Conservation (phyloP, 30 jellyfish, hydroid and myxozoan species). For the Aurelia sp. region DNA sequence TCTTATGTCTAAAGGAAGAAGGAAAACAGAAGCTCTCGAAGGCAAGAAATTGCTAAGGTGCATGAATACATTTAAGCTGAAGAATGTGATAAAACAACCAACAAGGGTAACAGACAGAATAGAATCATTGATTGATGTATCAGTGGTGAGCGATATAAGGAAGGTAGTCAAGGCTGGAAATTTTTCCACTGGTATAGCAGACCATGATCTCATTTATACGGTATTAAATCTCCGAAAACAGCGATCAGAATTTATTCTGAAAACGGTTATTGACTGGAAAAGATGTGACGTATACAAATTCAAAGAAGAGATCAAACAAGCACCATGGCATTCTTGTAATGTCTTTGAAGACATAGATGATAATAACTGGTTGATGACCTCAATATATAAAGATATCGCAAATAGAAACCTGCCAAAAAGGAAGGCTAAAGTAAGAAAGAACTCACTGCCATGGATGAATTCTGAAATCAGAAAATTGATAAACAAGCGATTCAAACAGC, state of each 20-base stretch:
- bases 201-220: not conserved
- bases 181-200: slow-evolving; percentile 34
- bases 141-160: slow-evolving; percentile 34
- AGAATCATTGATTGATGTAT: slow-evolving; percentile 30
- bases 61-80: slow-evolving; percentile 20
- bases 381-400: slow-evolving; percentile 30
- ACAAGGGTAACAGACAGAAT: slow-evolving; percentile 14
- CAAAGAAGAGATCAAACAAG: slow-evolving; percentile 34
- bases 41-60: slow-evolving; percentile 37
- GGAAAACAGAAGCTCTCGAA: slow-evolving; percentile 30
- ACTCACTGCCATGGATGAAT: slow-evolving; percentile 48
- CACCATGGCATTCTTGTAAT: not conserved
- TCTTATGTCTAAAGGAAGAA: slow-evolving; percentile 32
- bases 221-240: slow-evolving; percentile 35
- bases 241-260: slow-evolving; percentile 29
- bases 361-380: slow-evolving; percentile 41
- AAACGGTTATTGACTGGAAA: slow-evolving; percentile 37
- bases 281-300: slow-evolving; percentile 21
- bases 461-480: slow-evolving; percentile 47
- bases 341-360: slow-evolving; percentile 32
- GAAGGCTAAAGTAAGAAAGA: slow-evolving; percentile 40
- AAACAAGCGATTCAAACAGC: slow-evolving; percentile 45
- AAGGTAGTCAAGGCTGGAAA: slow-evolving; percentile 45
- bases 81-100: not conserved
- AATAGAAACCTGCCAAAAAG: slow-evolving; percentile 42